Evolutionary conservation across 2,113 vertebrate genomes (phyloP).

Genomic region (Cercocebus atys): DNA sequence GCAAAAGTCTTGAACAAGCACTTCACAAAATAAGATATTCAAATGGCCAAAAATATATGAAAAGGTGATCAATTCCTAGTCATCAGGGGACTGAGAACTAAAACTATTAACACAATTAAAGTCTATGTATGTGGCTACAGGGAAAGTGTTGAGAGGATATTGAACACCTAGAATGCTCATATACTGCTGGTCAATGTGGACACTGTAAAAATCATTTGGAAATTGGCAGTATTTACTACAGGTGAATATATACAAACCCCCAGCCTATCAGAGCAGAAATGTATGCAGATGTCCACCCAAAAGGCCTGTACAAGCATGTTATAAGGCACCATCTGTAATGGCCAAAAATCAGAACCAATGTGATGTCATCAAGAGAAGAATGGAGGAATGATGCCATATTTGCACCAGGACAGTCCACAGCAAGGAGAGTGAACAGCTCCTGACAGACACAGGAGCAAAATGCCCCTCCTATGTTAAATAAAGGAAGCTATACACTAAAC

Average conservation of each 20-base stretch:
- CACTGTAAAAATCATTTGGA: not conserved
- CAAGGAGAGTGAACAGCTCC: too few relatives aligned
- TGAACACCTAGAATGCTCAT: not conserved
- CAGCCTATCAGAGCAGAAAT: not conserved
- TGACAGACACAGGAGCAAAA: accelerated
- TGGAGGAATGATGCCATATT: accelerated
- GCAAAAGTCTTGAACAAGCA: not conserved
- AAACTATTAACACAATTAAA: too few relatives aligned
- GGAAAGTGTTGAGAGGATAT: not conserved
- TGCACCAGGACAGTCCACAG: accelerated
- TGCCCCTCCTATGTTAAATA: accelerated
- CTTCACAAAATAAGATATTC: not conserved
- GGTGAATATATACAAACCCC: not conserved
- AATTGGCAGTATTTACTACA: not conserved
- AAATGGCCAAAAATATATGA: not conserved
- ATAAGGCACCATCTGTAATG: not conserved
- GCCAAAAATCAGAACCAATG: not conserved
- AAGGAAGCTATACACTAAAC: not conserved
- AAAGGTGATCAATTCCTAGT: not conserved
- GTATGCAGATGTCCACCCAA: accelerated
- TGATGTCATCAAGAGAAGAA: not conserved
- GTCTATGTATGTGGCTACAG: accelerated
- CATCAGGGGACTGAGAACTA: accelerated
- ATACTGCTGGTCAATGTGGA: not conserved
- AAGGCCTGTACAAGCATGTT: not conserved